Evolutionary conservation across 2,797 vertebrate genomes (phyloP).

Genomic region (Nannoperca australis): DNA sequence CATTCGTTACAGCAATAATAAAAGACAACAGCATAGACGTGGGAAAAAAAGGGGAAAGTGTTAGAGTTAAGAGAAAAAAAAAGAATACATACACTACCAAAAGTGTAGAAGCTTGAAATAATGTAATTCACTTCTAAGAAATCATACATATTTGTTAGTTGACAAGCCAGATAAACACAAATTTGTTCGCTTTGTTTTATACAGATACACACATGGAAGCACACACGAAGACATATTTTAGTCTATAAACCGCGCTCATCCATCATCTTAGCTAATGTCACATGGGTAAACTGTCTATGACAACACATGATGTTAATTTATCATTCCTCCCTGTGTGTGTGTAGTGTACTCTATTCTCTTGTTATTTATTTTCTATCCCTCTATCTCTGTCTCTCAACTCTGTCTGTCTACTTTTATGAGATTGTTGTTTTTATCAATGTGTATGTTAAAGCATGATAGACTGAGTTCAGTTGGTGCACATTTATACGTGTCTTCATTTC

Average conservation of each 20-base stretch:
- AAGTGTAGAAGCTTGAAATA: constrained; percentile 20
- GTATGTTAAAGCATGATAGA: constrained; percentile 5
- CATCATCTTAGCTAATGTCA: constrained; percentile 82
- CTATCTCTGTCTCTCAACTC: constrained; percentile 17
- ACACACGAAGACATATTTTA: constrained; percentile 58
- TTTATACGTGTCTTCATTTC: not conserved
- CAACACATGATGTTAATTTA: constrained; percentile 77
- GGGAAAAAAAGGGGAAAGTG: not conserved
- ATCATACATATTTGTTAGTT: constrained; percentile 54
- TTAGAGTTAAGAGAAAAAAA: not conserved
- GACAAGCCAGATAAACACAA: constrained; percentile 45
- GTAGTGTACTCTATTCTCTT: constrained; percentile 25
- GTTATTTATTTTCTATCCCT: constrained; percentile 35
- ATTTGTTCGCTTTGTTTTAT: constrained; percentile 31
- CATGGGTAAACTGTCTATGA: constrained; percentile 76
- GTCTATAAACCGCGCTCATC: constrained; percentile 74
- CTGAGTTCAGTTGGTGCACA: not conserved
- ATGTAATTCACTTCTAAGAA: constrained; percentile 31
- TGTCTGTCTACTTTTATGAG: constrained; percentile 34
- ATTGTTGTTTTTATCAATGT: constrained; percentile 25
- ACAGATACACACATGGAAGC: constrained; percentile 29
- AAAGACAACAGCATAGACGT: not conserved
- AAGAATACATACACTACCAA: not conserved
- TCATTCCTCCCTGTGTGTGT: constrained; percentile 53
- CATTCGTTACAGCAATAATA: not conserved